A percentile compares a stretch with the other conserved stretches of the same genome.
Evolutionary conservation across 2,888 invertebrate species (phyloP).

Genomic region (Chironomus riparius): DNA sequence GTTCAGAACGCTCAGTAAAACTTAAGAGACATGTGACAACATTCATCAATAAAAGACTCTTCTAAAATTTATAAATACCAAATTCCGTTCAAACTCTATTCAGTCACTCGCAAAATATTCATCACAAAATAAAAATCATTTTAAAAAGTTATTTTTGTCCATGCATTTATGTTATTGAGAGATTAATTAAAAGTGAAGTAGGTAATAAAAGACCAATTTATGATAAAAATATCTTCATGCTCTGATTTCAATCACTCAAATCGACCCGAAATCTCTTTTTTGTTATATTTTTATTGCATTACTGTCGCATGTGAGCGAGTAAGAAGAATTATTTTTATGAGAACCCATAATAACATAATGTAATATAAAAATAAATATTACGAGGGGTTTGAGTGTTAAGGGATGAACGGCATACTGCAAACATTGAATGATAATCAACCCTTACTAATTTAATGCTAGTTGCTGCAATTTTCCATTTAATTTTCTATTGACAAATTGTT

Average conservation of each 20-base stretch:
- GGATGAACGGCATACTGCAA: not conserved
- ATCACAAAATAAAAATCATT: too few species aligned
- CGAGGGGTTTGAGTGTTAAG: not conserved
- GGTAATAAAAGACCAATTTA: slow-evolving; percentile 21
- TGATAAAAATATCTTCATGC: not conserved
- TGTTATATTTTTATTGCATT: not conserved
- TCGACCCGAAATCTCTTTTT: slow-evolving; percentile 17
- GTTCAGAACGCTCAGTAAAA: too few species aligned
- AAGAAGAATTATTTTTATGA: not conserved
- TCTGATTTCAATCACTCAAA: slow-evolving; percentile 22
- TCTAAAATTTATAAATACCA: too few species aligned
- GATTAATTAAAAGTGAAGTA: slow-evolving; percentile 7
- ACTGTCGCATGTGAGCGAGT: not conserved
- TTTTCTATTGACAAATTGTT: not conserved
- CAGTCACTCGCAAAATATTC: too few species aligned
- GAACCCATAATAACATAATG: not conserved
- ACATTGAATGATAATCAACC: not conserved
- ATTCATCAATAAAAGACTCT: too few species aligned
- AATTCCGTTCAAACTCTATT: too few species aligned
- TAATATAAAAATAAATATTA: not conserved
- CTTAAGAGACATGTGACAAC: too few species aligned
- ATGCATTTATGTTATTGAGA: not conserved
- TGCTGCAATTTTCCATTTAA: not conserved
- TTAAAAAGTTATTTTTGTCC: too few species aligned
- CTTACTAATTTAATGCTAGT: slow-evolving; percentile 1